These are phyloP conservation scores for Myrmecobius fasciatus DNA, from an alignment of 2,113 vertebrate genomes.

Conservation along the genomic window DNA sequence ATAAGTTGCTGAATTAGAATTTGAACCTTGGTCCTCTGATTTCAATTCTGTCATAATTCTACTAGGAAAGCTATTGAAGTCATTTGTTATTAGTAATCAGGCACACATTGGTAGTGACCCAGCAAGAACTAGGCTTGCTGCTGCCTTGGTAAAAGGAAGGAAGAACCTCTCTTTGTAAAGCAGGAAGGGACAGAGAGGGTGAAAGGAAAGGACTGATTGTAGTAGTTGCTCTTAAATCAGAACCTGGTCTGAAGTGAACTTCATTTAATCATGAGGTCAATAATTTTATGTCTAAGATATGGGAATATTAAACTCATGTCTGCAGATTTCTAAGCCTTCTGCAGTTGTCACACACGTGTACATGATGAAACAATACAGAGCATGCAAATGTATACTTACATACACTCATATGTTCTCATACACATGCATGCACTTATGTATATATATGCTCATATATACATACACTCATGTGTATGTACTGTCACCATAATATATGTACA, in stretches of 20 bases:
- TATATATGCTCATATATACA: too few species aligned
- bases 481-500: too few species aligned
- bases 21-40: background rate
- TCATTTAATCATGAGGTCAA: background rate
- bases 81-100: background rate
- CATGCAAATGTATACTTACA: background rate
- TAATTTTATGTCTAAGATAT: background rate
- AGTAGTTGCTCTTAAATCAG: background rate
- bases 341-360: background rate
- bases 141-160: constrained; percentile 4
- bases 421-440: background rate
- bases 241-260: constrained; percentile 1
- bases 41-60: background rate
- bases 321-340: background rate
- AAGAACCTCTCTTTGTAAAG: background rate
- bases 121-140: background rate
- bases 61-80: background rate
- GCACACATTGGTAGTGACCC: background rate
- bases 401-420: background rate
- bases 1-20: background rate
- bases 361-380: background rate
- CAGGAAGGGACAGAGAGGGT: background rate
- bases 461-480: too few species aligned
- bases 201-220: constrained; percentile 15
- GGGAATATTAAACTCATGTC: background rate